Evolutionary conservation across 2,888 invertebrate species (phyloP), one percentile per base, ranked within the genome.

Genomic region (Sinohyriopsis cumingii): DNA sequence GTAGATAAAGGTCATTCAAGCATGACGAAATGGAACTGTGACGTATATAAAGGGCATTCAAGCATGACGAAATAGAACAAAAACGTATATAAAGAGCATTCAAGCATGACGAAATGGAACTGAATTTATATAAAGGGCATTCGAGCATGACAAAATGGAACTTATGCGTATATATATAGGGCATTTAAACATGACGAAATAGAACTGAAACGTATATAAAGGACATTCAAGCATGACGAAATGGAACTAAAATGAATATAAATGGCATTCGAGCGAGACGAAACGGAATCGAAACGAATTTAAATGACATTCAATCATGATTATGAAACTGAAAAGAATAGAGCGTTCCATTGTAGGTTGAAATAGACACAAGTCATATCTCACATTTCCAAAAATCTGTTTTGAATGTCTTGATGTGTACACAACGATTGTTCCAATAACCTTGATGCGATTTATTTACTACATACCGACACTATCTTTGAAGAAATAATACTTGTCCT

Each of bases 171-270:
- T 3, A 97, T 97, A 0, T 97, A 94, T 74, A 98, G 90, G 1
- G 97, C 96, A 87, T 97, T 97, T 71, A 97, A 90, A 0, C 96
- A 96, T 25, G 96, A 95, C 0, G 97, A 97, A 19, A 97, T 96
- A 12, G 97, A 97, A 81, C 97, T 97, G 89, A 64, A 91, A 78
- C 33, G 45, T 12, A 70, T 22, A 54, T 6, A 3, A 66, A 62
- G 62, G n/a, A 25, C 96, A 87, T 97, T 97, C 72, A 97, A 90
- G 0, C 96, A 96, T 25, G 96, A 95, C 0, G 97, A 97, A 19
- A 98, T 96, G 28, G 97, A 97, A 81, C 97, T 97, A 89, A 64
- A 91, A 78, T 28, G 53, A 9, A 70, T 19, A 55, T 3, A 3
- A 66, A 62, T 63, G 1, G 97, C 96, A 87, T 97, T 97, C 72